A percentile compares a stretch with the other conserved stretches of the same genome.
Conservation (phyloP, 2,113 vertebrate species). For the Centropus unirufus region DNA sequence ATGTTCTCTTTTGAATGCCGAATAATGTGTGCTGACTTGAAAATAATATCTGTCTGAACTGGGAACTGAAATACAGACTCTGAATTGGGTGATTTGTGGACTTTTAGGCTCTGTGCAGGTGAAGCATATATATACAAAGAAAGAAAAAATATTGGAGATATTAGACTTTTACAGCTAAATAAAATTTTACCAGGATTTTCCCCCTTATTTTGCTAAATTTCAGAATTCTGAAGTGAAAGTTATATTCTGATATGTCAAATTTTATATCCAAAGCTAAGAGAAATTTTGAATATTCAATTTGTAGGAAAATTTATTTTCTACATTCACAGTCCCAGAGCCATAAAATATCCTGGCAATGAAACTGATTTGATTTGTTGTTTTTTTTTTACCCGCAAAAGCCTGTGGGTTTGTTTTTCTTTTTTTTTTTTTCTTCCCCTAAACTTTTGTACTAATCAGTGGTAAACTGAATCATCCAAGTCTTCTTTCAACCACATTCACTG, state of each 20-base stretch:
- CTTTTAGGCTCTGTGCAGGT: not conserved
- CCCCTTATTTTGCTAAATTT: not conserved
- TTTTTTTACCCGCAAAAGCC: not conserved
- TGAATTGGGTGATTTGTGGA: not conserved
- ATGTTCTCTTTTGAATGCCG: rapidly evolving
- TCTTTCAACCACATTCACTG: rapidly evolving
- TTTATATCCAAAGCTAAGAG: not conserved
- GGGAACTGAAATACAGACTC: not conserved
- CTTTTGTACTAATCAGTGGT: not conserved
- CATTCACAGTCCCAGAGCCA: not conserved
- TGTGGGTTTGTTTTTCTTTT: not conserved
- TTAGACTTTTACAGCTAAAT: not conserved
- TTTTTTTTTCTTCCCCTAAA: not conserved
- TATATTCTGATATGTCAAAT: not conserved
- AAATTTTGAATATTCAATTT: not conserved
- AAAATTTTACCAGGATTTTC: not conserved
- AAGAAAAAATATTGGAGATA: not conserved
- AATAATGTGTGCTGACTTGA: not conserved
- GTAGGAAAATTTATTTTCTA: not conserved
- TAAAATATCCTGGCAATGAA: not conserved
- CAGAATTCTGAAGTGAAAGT: not conserved
- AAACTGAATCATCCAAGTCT: not conserved
- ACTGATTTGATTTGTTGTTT: not conserved
- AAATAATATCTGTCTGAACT: not conserved
- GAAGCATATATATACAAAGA: not conserved